Base-by-base conservation (phyloP, 1,140 invertebrate genomes). In the Cotesia vestalis region DNA sequence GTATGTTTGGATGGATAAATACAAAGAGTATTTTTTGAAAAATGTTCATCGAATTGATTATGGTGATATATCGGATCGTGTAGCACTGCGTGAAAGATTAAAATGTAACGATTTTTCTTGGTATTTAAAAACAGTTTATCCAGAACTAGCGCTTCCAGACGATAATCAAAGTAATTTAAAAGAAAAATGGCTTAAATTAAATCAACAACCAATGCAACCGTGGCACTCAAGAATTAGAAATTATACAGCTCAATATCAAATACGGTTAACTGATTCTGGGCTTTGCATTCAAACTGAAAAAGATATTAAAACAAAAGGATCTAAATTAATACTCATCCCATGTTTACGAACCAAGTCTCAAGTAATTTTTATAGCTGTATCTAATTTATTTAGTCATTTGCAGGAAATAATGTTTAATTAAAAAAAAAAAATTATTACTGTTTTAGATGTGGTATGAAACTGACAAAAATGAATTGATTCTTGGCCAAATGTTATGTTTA, bases 51-150 rank as follows among this genome's bases (percentile, higher is more conserved):
- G 90, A 46, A 86, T 92, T 11, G 85, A 91, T 57, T 94, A 91
- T 77, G 96, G 96, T 0, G 93, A 99, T 84, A 89, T 99, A 12
- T 89, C 90, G 0, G 91, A 93, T 0, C 88, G 97, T 71, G 69
- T 92, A 4, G 84, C 88, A 60, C 84, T 98, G 8, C 86, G 95
- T 3, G 86, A 93, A 71, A 84, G 86, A 34, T 85, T 98, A 1
- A 87, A 93, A 3, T 99, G 98, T 83, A 92, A 95, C 73, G 90
- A 91, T 68, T 99, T 99, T 82, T 89, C 92, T 46, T 99, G 98
- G 98, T 99, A 98, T 81, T 86, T 99, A 73, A 91, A 97, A 61
- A 94, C 94, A 81, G 89, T 99, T 4, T 98, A 97, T 84, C 96
- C 95, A 0, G 94, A 96, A 83, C 79, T 96, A 62, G 88, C 90